Evolutionary conservation across 2,888 invertebrate species (phyloP), one percentile per base, ranked within the genome.

Genomic region (Onthophagus sagittarius): DNA sequence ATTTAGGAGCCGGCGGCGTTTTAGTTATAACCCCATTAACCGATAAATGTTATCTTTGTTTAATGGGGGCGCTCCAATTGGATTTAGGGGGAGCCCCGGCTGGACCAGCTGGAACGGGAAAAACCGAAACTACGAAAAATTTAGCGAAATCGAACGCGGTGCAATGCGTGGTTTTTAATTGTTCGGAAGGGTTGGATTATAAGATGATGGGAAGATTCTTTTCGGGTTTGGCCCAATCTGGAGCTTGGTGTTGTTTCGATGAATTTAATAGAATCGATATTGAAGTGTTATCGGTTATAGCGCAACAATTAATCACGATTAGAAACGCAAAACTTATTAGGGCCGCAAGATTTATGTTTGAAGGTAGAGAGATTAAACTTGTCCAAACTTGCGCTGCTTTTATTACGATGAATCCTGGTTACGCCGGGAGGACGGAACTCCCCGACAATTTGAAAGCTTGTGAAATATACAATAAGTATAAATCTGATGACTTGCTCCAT

Each of bases 321-420:
- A 88, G 93, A 77, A 94, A 95, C 81, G 96, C 96, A 0, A 96
- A 96, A 85, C 90, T 91, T 0, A 90, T 91, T 11, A 90, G 89
- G 81, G 85, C 87, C 4, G 83, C 85, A 79, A 87, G 87, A 89
- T 89, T 71, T 15, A 91, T 94, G 89, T 96, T 96, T 84, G 96
- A 96, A 85, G 95, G 96, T 0, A 89, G 95, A 3, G 94, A 94
- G 85, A 96, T 96, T 71, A 95, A 93, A 82, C 84, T 96, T 33
- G 90, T 94, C 0, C 90, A 89, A 76, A 91, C 92, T 0, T 96
- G 95, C 80, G 94, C 95, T 0, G 92, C 94, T 0, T 96, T 95
- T 80, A 94, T 96, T 77, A 96, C 96, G 0, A 96, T 96, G 96
- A 96, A 96, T 86, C 96, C 96, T 0, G 96, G 96, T 0, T 96